Evolutionary conservation across 2,888 invertebrate species (phyloP).

Genomic region (Bibio marci): DNA sequence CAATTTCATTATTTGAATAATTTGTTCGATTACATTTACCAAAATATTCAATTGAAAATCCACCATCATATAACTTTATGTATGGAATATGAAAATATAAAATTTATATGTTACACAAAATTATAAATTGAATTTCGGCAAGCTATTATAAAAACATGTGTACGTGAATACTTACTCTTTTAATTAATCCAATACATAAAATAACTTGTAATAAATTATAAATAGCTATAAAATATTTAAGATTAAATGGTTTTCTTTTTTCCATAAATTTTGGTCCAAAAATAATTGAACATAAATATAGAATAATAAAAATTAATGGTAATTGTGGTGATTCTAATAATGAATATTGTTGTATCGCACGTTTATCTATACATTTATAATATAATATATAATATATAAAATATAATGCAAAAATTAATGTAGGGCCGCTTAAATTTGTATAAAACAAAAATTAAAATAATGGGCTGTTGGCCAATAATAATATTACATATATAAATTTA

Average conservation of each 20-base stretch:
- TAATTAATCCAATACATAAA: conserved; percentile 35
- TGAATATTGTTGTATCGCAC: conserved; percentile 4
- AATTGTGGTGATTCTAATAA: conserved; percentile 13
- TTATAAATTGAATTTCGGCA: conserved; percentile 4
- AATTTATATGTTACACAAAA: background rate
- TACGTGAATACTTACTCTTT: conserved; percentile 42
- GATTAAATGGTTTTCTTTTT: conserved; percentile 37
- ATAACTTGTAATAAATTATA: conserved; percentile 49
- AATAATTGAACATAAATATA: conserved; percentile 17
- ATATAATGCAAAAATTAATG: background rate
- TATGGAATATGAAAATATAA: background rate
- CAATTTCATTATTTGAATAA: conserved; percentile 7
- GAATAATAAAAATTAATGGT: conserved; percentile 12
- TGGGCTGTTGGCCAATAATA: no score
- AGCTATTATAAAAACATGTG: no score
- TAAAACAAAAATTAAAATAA: no score
- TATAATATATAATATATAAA: background rate
- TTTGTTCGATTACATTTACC: background rate
- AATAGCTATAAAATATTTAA: conserved; percentile 35
- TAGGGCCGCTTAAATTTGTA: no score
- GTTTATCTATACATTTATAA: background rate
- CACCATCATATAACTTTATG: background rate
- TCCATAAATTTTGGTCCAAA: conserved; percentile 38
- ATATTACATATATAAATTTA: no score
- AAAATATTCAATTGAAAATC: background rate